Evolutionary conservation across 2,888 invertebrate genomes (phyloP), one percentile per base, ranked within the genome.

Genomic region (Cosmia pyralina): DNA sequence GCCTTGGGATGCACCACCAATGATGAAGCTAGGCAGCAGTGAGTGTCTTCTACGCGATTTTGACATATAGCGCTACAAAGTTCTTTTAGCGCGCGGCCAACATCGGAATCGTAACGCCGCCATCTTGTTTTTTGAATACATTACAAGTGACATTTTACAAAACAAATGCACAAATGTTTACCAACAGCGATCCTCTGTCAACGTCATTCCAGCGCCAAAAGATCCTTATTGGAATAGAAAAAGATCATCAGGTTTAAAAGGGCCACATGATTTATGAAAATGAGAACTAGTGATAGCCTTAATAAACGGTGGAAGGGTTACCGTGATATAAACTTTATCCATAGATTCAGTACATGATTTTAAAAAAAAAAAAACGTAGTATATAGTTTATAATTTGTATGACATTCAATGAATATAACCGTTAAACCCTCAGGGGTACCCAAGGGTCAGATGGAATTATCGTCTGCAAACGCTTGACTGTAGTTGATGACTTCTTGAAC

Each of bases 1-100:
- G 90, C 96, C 2, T 89, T 97, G 1, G 97, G 97, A 7, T 97
- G 97, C 82, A 93, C 96, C 0, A 92, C 85, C 10, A 87, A 96
- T 64, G 81, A 85, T 8, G 81, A 80, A 1, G 91, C 95, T 11
- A 88, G 96, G 17, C 79, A 90, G 60, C 87, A 87, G 96, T 96
- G 87, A 91, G 94, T 83, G 0, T 58, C n/a, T 17, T 19, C 17
- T 53, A 6, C 48, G 1, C 38, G 2, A 60, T 53, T 34, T 59
- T 34, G 17, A 28, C 3, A 11, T 48, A 7, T 17, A 11, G 59
- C 4, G n/a, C 10, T n/a, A 34, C n/a, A n/a, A 34, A 0, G 19
- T 0, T 10, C 3, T 19, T n/a, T n/a, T 19, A 19, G 1, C 13
- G 11, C 28, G 19, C 28, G 22, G 17, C 0, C 11, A 8, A 63